Evolutionary conservation across 2,113 vertebrate genomes (phyloP).

Genomic region (Brachionichthys hirsutus): DNA sequence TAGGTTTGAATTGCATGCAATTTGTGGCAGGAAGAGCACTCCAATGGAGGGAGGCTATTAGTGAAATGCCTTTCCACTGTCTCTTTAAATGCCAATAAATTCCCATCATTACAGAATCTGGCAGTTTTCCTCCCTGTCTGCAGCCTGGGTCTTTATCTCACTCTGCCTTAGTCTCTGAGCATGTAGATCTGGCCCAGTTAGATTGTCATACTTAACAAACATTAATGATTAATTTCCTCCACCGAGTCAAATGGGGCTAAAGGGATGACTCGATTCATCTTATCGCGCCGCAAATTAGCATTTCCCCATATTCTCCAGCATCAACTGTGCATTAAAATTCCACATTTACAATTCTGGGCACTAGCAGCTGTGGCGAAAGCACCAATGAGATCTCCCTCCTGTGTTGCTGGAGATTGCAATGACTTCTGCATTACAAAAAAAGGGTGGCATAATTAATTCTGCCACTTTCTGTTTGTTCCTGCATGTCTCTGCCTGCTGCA

Average conservation of each 20-base stretch:
- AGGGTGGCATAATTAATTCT: slow-evolving; percentile 72
- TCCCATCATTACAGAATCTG: slow-evolving; percentile 84
- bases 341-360: slow-evolving; percentile 74
- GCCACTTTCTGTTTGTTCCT: slow-evolving; percentile 63
- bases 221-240: slow-evolving; percentile 85
- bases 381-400: slow-evolving; percentile 66
- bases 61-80: slow-evolving; percentile 76
- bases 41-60: slow-evolving; percentile 76
- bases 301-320: slow-evolving; percentile 79
- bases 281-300: slow-evolving; percentile 81
- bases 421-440: slow-evolving; percentile 66
- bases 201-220: slow-evolving; percentile 85
- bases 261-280: slow-evolving; percentile 83
- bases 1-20: slow-evolving; percentile 66
- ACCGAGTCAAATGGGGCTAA: slow-evolving; percentile 83
- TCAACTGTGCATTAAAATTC: slow-evolving; percentile 78
- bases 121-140: slow-evolving; percentile 77
- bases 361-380: slow-evolving; percentile 65
- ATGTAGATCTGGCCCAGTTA: slow-evolving; percentile 83
- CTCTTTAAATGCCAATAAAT: slow-evolving; percentile 82
- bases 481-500: slow-evolving; percentile 31
- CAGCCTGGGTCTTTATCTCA: slow-evolving; percentile 77
- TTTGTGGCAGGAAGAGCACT: slow-evolving; percentile 70
- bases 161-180: slow-evolving; percentile 78
- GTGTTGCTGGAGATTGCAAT: slow-evolving; percentile 67